Evolutionary conservation across 1,140 invertebrate genomes (phyloP), one percentile per base, ranked within the genome.

Genomic region (Reticulitermes speratus): DNA sequence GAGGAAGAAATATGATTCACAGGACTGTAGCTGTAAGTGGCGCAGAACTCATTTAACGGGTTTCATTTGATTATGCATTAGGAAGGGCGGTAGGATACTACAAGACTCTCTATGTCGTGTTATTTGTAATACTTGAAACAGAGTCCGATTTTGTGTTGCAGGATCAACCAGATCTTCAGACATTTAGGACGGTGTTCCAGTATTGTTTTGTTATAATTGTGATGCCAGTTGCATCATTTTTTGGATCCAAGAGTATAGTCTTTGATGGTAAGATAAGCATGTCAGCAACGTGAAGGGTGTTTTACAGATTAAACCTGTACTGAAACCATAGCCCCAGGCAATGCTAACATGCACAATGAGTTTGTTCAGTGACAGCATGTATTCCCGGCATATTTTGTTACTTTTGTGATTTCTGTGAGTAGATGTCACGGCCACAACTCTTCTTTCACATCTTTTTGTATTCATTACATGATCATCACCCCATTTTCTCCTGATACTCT

Each of bases 191-290:
- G 16, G 83, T 84, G 9, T 84, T 84, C 16, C 48, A 84, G 7
- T 84, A 84, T 12, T 84, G 83, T 44, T 44, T 84, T 84, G 83
- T 84, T n/a, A 84, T 84, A 45, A 84, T 84, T 84, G 83, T 84
- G 83, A 84, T 44, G 83, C 83, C 83, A 25, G 38, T 84, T 11
- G 83, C 48, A 30, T 84, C 83, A 9, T 84, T 84, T 84, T 84
- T 84, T 44, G 83, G 83, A 32, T 16, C 83, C 83, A 84, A 84
- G 83, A 45, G 44, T 52, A 44, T 84, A 30, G 44, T 84, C n/a
- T 84, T 84, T 44, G 83, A 84, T 52, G 83, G 83, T 84, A 84
- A 84, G 65, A 75, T 75, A 6, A 19, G 52, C 52, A 55, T 1
- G 14, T 55, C 19, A 55, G 19, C 14, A 55, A 21, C 48, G 9